Base-by-base conservation (phyloP, 1,140 invertebrate genomes). In the Ruditapes philippinarum region DNA sequence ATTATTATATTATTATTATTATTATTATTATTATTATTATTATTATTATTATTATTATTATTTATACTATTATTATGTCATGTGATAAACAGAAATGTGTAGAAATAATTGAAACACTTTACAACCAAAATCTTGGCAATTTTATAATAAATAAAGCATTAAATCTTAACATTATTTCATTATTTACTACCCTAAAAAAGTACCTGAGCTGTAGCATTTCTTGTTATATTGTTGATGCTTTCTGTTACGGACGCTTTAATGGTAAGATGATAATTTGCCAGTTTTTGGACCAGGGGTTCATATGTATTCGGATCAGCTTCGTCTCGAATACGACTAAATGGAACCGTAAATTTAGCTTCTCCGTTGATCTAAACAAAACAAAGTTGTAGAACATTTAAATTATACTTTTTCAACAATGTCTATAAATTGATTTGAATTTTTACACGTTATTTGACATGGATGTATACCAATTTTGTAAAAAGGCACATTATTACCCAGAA, bases 321-420 rank as follows among this genome's bases (percentile, higher is more conserved):
- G 25, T 88, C n/a, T 31, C 42, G 31, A 38, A 88, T 68, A 19
- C 76, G 57, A 14, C 45, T 49, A n/a, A 88, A 76, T 9, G 85
- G 85, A 11, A 88, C 62, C 19, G 73, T 80, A 42, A 88, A 88
- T 31, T 88, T 68, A 17, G 74, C 85, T 25, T 79, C 76, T 36
- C 85, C 85, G 42, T 79, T 79, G 9, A 88, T 79, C 85, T 88
- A 42, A 49, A 19, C 28, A 33, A 33, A 22, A 65, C 14, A 12
- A 65, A 31, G 19, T 22, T n/a, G n/a, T n/a, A n/a, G n/a, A 11
- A 11, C 7, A 49, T 17, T 17, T 7, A 49, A 11, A 49, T 49
- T 49, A 7, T 11, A 49, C 45, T 7, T 49, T 49, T 49, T 49
- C 7, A 7, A 49, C 17, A 57, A n/a, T n/a, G n/a, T 57, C 4